Percentiles rank a stretch among this genome's conserved stretches.
Evolutionary conservation across 2,113 vertebrate genomes (phyloP).

Genomic region (Gorsachius goisagi): DNA sequence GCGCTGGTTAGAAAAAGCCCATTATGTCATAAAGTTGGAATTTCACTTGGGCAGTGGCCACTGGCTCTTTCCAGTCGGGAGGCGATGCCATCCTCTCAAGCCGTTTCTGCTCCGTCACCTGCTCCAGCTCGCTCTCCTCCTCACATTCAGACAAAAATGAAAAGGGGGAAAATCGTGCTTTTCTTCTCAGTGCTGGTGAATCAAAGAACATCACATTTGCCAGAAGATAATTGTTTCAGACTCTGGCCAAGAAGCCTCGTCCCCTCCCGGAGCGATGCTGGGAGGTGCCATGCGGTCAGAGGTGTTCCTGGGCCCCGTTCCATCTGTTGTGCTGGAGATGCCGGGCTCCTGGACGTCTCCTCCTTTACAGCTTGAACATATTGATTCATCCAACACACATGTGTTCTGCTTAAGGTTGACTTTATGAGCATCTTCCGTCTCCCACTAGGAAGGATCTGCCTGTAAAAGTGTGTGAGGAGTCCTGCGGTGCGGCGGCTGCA

Average conservation of each 20-base stretch:
- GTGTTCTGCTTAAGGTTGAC: not conserved
- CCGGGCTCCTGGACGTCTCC: not conserved
- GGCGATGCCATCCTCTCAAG: not conserved
- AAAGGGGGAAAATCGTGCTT: not conserved
- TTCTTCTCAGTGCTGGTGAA: not conserved
- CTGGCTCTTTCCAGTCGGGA: slow-evolving; percentile 33
- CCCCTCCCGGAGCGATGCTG: not conserved
- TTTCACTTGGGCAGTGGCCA: slow-evolving; percentile 52
- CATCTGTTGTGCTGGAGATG: not conserved
- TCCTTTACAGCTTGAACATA: not conserved
- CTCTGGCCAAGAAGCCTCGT: not conserved
- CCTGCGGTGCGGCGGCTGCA: rapidly evolving
- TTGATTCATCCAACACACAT: not conserved
- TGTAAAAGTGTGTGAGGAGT: not conserved
- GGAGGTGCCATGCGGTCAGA: not conserved
- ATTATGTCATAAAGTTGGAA: slow-evolving; percentile 63
- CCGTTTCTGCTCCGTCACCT: not conserved
- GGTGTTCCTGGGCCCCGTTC: not conserved
- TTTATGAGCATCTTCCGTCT: not conserved
- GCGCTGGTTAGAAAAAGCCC: slow-evolving; percentile 52
- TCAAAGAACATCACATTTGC: not conserved
- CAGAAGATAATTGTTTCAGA: slow-evolving; percentile 14
- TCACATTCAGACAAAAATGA: not conserved
- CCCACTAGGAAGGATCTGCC: not conserved
- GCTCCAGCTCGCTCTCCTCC: not conserved